Evolutionary conservation across 2,888 invertebrate species (phyloP).

Genomic region (Orthosia incerta): DNA sequence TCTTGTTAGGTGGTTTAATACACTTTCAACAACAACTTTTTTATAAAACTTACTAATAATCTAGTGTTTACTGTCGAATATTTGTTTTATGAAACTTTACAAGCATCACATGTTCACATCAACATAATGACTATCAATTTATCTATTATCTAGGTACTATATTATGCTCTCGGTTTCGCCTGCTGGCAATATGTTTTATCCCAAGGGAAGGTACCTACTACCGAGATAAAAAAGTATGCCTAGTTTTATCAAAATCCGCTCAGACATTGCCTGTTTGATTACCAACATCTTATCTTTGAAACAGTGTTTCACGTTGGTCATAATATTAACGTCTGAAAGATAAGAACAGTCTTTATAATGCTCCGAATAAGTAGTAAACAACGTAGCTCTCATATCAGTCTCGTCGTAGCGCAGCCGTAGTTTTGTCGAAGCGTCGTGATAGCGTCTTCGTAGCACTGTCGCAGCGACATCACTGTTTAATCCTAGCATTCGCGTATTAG

Average conservation of each 20-base stretch:
- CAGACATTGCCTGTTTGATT: not conserved
- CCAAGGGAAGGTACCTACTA: not conserved
- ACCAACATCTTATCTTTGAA: not conserved
- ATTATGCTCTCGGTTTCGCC: not conserved
- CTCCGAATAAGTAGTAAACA: too few species aligned
- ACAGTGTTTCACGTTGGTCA: not conserved
- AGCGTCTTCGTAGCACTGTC: not conserved
- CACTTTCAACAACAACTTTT: not conserved
- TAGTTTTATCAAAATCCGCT: not conserved
- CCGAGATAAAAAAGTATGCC: not conserved
- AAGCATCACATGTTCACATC: too few species aligned
- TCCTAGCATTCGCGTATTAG: too few species aligned
- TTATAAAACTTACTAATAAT: too few species aligned
- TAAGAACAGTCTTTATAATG: not conserved
- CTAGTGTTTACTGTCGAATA: too few species aligned
- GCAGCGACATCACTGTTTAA: not conserved
- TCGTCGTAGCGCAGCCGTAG: not conserved
- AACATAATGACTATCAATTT: too few species aligned
- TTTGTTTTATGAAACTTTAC: too few species aligned
- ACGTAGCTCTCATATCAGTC: not conserved
- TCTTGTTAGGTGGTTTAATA: not conserved
- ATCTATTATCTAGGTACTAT: not conserved
- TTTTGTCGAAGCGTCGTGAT: not conserved
- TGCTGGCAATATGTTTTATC: not conserved
- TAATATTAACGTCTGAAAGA: not conserved